Evolutionary conservation across 2,113 vertebrate genomes (phyloP).

Genomic region (Benitochromis conjunctus): DNA sequence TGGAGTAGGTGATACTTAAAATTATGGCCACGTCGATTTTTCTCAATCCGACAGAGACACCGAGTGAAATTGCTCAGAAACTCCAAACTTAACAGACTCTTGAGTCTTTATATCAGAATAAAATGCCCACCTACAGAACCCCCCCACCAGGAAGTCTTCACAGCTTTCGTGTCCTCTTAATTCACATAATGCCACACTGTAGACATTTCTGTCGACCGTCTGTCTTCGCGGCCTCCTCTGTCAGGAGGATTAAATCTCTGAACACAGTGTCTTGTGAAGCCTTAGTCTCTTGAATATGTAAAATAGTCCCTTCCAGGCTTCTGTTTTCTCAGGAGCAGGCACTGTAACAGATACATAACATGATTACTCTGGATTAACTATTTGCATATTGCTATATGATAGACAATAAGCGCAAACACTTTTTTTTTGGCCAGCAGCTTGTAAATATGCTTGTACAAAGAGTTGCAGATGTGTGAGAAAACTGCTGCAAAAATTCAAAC

Average conservation of each 20-base stretch:
- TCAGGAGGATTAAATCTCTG: constrained; percentile 36
- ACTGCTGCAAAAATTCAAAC: not conserved
- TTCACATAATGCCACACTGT: not conserved
- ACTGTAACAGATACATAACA: constrained; percentile 56
- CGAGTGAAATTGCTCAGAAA: not conserved
- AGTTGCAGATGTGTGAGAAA: not conserved
- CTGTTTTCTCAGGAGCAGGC: constrained; percentile 32
- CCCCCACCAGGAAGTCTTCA: not conserved
- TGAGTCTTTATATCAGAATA: not conserved
- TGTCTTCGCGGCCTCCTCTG: constrained; percentile 40
- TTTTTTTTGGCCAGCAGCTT: constrained; percentile 11
- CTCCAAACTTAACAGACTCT: not conserved
- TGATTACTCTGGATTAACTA: constrained; percentile 58
- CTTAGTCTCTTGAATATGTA: constrained; percentile 39
- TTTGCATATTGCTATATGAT: constrained; percentile 38
- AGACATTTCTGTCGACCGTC: constrained; percentile 7
- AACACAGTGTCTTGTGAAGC: constrained; percentile 51
- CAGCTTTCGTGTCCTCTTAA: constrained; percentile 9
- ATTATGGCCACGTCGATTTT: not conserved
- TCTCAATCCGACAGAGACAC: not conserved
- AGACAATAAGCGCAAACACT: constrained; percentile 6
- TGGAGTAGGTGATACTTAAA: not conserved
- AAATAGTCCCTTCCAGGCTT: constrained; percentile 44
- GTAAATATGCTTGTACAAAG: not conserved
- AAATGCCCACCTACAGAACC: not conserved